Conservation (phyloP, 2,113 vertebrate genomes). For the Entosphenus tridentatus region DNA sequence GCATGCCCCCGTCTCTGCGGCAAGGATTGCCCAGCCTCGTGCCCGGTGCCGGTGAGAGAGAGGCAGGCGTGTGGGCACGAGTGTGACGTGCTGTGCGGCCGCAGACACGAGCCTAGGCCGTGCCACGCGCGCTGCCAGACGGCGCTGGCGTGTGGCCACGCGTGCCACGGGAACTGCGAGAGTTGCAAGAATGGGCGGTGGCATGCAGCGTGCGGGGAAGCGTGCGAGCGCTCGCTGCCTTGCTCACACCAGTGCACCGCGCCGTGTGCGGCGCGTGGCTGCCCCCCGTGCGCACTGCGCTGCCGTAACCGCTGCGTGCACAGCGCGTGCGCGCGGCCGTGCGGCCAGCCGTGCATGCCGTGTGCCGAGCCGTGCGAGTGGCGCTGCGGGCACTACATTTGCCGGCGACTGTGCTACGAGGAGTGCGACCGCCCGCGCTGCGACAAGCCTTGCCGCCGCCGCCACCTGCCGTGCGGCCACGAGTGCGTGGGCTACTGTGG, state of each 20-base stretch:
- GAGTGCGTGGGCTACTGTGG: constrained; percentile 60
- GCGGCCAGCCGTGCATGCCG: background rate
- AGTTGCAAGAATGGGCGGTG: background rate
- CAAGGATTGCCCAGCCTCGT: constrained; percentile 21
- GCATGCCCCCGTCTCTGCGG: constrained; percentile 34
- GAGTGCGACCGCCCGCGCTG: constrained; percentile 5
- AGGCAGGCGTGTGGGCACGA: background rate
- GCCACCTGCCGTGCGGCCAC: constrained; percentile 31
- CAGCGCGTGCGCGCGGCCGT: background rate
- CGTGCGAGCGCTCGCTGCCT: background rate
- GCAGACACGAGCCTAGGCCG: background rate
- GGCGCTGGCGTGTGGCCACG: background rate
- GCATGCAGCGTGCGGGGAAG: background rate
- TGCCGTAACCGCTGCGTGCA: background rate
- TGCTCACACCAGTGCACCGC: background rate
- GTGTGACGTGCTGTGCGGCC: background rate
- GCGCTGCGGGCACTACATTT: background rate
- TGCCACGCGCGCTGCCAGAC: background rate
- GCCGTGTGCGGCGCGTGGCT: background rate
- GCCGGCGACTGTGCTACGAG: background rate
- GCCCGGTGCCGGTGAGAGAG: constrained; percentile 13
- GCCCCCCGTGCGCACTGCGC: background rate
- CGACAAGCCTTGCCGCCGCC: background rate
- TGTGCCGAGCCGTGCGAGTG: background rate
- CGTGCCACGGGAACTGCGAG: background rate